Base-by-base conservation (phyloP, 1,140 invertebrate species). In the Metaphire vulgaris region DNA sequence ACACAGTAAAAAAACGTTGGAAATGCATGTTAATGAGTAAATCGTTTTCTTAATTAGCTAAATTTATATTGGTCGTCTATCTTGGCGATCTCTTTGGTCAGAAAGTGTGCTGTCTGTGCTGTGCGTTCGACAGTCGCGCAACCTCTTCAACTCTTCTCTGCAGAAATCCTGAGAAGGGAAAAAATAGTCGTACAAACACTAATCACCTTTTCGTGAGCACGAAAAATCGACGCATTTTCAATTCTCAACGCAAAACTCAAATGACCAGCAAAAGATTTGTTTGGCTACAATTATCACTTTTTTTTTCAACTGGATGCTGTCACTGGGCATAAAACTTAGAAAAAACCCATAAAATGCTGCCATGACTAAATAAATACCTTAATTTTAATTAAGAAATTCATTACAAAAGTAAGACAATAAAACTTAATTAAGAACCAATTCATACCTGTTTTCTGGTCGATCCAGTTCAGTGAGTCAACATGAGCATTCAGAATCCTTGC, bases 391-490 rank as follows among this genome's bases (percentile, higher is more conserved):
- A 6, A 56, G 6, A 56, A 21, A 6, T 56, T 21, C 6, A 56
- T 21, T 12, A 56, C 41, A 56, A 56, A 6, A 56, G 21, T 21
- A 56, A 21, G 6, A 6, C 41, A 21, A 21, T 56, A 56, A 56
- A 6, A 21, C 21, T 6, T 6, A 56, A 56, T 12, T 56, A 21
- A 56, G 21, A 21, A 21, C 21, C 41, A 12, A 12, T 21, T 56
- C 6, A 12, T 79, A 85, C 84, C 82, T 80, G 83, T 76, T 78
- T 85, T 86, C 76, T 83, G 80, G 77, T 87, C 85, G 33, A 98
- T 90, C 93, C 94, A 97, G 80, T 97, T 93, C 79, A 98, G 88
- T 0, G 94, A 95, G 77, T 95, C 95, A 91, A 97, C 97, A 82
- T 98, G 96, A 0, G 95, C 94, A 86, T 97, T 98, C 0, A 98